Base-by-base conservation (phyloP, 2,113 vertebrate genomes). In the Spermophilus dauricus region DNA sequence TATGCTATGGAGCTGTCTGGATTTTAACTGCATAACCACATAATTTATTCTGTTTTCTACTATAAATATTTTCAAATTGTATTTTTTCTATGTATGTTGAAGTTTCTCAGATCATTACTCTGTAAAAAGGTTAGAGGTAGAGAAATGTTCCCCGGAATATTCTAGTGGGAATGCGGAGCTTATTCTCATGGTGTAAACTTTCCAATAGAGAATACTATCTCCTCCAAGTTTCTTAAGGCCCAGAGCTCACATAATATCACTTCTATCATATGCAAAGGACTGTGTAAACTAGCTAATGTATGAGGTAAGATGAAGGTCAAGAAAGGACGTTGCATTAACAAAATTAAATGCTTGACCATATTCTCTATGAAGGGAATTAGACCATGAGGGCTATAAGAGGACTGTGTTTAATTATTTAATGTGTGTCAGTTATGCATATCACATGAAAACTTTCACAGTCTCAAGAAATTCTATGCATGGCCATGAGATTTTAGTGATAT, bases 81-180 rank as follows among this genome's bases (percentile, higher is more conserved):
- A n/a, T 76, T 51, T 72, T 42, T 72, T 45, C 32, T 61, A 24
- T 30, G 32, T 70, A 51, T 75, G 28, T 4, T 89, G 67, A 85
- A 30, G 28, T 77, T 78, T 69, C 39, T 76, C 14, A 77, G 26
- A 42, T 56, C 4, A 4, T 45, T 37, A 93, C 32, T n/a, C 1
- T 7, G 18, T 77, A 12, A 45, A 85, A 63, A 37, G 8, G 76
- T 3, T n/a, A 6, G 4, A 93, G 14, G 32, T 28, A 26, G 32
- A 73, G 8, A 3, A 34, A 51, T 37, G 4, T 30, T 12, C 20
- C 48, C 10, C 48, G 32, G 11, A 61, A 63, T 26, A 17, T 73
- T 34, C 5, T 0, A 7, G 18, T 65, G 9, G 51, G 9, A 2
- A 65, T 14, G 8, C 26, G 48, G 20, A 0, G 0, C 24, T 82